Evolutionary conservation across 2,888 invertebrate genomes (phyloP).

Genomic region (Plebejus melissa): DNA sequence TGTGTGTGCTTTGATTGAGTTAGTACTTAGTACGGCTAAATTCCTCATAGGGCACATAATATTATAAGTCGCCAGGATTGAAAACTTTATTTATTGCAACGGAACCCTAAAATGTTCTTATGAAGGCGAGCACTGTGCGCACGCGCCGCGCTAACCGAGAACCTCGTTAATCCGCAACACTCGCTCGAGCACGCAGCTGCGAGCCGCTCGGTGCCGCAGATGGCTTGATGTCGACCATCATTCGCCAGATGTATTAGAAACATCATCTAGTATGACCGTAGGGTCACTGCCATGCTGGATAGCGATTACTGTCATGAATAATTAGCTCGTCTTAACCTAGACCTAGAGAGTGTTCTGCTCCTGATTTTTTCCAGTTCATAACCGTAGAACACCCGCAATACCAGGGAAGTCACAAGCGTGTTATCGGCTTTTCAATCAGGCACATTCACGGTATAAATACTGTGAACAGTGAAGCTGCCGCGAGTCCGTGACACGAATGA

Average conservation of each 20-base stretch:
- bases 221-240: neutral
- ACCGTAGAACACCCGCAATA: neutral
- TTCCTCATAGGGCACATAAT: too few relatives aligned
- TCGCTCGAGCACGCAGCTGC: neutral
- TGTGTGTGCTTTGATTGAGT: too few relatives aligned
- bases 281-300: neutral
- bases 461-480: neutral
- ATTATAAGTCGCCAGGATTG: neutral
- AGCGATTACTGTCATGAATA: too few relatives aligned
- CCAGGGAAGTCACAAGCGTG: neutral
- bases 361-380: neutral
- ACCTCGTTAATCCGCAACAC: neutral
- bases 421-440: neutral
- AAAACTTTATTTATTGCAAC: neutral
- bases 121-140: slow-evolving; percentile 12
- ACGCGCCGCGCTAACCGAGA: neutral
- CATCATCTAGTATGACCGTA: neutral
- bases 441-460: neutral
- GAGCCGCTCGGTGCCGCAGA: neutral
- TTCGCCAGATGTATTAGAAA: neutral
- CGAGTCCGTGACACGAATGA: neutral
- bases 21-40: too few relatives aligned
- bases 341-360: neutral
- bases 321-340: neutral
- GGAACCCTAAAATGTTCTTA: neutral